A percentile compares a stretch with the other conserved stretches of the same genome.
These are phyloP conservation scores for Nomada lathburiana DNA, from an alignment of 2,888 invertebrate species.

Conservation along the genomic window DNA sequence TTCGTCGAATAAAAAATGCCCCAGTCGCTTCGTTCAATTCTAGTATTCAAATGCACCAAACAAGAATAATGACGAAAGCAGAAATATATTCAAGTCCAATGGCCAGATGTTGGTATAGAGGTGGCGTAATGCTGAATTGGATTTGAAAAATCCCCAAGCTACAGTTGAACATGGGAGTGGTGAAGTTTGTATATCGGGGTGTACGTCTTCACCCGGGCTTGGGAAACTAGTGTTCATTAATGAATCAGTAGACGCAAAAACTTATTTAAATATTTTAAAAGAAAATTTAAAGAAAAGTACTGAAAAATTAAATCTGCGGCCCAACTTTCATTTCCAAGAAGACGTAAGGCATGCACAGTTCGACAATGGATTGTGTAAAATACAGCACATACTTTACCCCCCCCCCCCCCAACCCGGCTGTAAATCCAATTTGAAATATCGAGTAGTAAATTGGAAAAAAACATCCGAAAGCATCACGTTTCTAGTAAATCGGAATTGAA, in stretches of 20 bases:
- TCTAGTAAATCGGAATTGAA: not conserved
- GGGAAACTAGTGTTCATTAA: not conserved
- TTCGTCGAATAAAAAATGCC: too few species aligned
- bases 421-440: not conserved
- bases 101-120: not conserved
- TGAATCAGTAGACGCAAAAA: not conserved
- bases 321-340: too few species aligned
- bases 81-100: not conserved
- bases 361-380: not conserved
- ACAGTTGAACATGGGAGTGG: not conserved
- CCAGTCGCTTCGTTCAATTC: too few species aligned
- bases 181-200: not conserved
- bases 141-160: not conserved
- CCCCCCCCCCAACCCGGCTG: too few species aligned
- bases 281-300: not conserved
- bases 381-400: not conserved
- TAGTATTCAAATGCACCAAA: not conserved
- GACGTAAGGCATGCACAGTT: not conserved
- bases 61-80: not conserved
- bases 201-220: too few species aligned
- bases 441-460: not conserved
- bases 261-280: not conserved
- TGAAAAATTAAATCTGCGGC: too few species aligned
- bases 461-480: not conserved
- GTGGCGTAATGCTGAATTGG: not conserved